phyloP scores from a whole-genome alignment of 2,888 invertebrate species.

The Synanthedon myopaeformis region DNA sequence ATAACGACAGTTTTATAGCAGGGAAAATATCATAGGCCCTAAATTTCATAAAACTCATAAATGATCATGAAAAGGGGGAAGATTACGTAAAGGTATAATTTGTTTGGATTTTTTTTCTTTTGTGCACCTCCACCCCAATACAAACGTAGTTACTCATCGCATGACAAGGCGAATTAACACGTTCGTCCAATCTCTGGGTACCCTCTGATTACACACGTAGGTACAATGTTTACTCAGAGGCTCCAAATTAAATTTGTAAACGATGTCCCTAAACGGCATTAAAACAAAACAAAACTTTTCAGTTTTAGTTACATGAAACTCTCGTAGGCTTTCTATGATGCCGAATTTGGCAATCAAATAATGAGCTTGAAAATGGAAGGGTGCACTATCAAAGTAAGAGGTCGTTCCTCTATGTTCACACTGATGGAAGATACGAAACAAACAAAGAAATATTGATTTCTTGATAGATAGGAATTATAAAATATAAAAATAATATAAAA shows the following conservation, averaged over 20 bases:
- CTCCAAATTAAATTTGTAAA: background rate
- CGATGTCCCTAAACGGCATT: background rate
- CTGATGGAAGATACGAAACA: too few species aligned
- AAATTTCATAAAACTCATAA: background rate
- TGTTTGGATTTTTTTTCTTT: background rate
- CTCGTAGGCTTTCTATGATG: too few species aligned
- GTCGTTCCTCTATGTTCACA: too few species aligned
- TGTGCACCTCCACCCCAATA: constrained; percentile 4
- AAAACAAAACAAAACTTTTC: too few species aligned
- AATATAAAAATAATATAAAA: too few species aligned
- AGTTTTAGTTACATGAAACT: too few species aligned
- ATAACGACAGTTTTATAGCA: background rate
- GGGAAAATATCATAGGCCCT: constrained; percentile 7
- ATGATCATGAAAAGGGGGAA: constrained; percentile 6
- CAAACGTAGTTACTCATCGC: constrained; percentile 40
- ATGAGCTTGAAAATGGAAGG: too few species aligned
- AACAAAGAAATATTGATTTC: too few species aligned
- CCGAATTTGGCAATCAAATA: too few species aligned
- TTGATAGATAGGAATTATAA: too few species aligned
- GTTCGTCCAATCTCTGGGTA: constrained; percentile 25
- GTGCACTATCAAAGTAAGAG: too few species aligned
- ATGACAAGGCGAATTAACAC: constrained; percentile 65
- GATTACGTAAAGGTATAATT: constrained; percentile 3
- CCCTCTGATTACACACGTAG: background rate
- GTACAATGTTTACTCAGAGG: background rate